These are phyloP conservation scores for Rhabdophis nuchalis DNA, from an alignment of 2,797 vertebrate genomes.

Conservation along the genomic window DNA sequence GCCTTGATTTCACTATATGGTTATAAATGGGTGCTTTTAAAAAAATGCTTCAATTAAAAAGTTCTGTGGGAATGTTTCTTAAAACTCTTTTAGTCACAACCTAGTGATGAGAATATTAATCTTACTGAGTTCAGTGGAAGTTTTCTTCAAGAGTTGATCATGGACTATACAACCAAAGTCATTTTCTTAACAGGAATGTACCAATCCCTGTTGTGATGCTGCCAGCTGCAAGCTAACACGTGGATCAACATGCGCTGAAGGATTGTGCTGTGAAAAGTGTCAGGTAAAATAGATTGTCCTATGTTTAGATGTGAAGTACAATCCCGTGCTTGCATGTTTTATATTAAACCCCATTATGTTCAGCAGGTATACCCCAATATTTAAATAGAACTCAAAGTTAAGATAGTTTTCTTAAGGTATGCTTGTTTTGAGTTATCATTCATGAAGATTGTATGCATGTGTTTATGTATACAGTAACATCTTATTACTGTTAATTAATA, in stretches of 20 bases:
- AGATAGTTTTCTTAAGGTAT: neutral
- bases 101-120: neutral
- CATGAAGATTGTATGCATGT: neutral
- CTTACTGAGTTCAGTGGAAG: neutral
- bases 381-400: neutral
- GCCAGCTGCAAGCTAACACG: conserved; percentile 77
- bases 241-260: conserved; percentile 78
- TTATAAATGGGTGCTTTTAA: neutral
- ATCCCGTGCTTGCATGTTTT: neutral
- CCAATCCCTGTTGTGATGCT: conserved; percentile 79
- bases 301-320: neutral
- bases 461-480: neutral
- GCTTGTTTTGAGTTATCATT: neutral
- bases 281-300: conserved; percentile 69
- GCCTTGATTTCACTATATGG: accelerated
- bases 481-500: neutral
- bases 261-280: conserved; percentile 81
- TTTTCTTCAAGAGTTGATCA: neutral
- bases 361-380: neutral
- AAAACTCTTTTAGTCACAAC: neutral
- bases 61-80: neutral
- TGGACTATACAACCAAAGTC: neutral
- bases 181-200: conserved; percentile 74
- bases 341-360: neutral
- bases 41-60: neutral